Evolutionary conservation across 2,888 invertebrate genomes (phyloP).

Genomic region (Drosophila villosipedis): DNA sequence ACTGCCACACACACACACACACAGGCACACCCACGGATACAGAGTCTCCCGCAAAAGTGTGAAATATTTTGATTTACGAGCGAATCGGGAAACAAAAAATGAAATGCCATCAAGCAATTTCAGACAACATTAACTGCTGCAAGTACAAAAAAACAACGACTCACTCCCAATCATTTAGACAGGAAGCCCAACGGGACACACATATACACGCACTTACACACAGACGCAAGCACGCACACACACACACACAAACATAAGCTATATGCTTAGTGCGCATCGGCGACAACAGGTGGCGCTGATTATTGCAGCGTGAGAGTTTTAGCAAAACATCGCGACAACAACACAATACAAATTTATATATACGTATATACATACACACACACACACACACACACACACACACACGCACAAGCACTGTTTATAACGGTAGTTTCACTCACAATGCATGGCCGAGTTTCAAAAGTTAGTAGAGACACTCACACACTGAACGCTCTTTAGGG

Average conservation of each 20-base stretch:
- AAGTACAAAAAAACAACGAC: conserved; percentile 31
- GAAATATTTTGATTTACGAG: conserved; percentile 74
- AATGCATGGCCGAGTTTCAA: conserved; percentile 11
- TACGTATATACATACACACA: background rate
- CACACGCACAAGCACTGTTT: background rate
- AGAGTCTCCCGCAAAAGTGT: conserved; percentile 60
- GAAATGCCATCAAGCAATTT: conserved; percentile 13
- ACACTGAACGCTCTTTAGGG: conserved; percentile 28
- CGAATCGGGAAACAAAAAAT: conserved; percentile 47
- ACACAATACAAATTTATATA: conserved; percentile 5
- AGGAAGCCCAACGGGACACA: conserved; percentile 22
- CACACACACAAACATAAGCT: background rate
- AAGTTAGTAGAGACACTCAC: background rate
- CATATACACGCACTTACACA: conserved; percentile 1
- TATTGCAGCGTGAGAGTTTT: conserved; percentile 47
- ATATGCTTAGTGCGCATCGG: conserved; percentile 38
- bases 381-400: background rate
- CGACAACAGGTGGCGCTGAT: conserved; percentile 74
- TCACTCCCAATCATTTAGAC: conserved; percentile 17
- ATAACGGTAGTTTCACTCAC: background rate
- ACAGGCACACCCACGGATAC: conserved; percentile 46
- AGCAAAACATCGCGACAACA: conserved; percentile 36
- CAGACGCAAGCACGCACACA: conserved; percentile 3
- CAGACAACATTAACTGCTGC: conserved; percentile 26
- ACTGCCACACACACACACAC: background rate